Conservation (phyloP, 2,113 vertebrate species). For the Xenus cinereus region DNA sequence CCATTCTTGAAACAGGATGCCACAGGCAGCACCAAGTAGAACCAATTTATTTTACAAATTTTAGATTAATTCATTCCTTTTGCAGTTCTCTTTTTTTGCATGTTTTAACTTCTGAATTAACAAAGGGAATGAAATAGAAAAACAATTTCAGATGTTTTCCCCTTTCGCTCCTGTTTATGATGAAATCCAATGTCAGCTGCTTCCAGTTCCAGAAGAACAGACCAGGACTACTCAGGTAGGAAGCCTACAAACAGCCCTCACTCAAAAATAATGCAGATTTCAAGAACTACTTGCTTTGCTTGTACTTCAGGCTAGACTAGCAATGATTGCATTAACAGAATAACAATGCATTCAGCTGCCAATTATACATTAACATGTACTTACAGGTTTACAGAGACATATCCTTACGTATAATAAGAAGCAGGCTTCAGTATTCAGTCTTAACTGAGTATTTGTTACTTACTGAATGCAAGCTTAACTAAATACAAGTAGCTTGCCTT, state of each 20-base stretch:
- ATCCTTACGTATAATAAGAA: not conserved
- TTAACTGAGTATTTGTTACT: not conserved
- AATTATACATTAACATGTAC: not conserved
- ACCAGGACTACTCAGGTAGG: not conserved
- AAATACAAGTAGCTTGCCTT: not conserved
- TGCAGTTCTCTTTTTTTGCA: not conserved
- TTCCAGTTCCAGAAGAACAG: not conserved
- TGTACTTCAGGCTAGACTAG: slow-evolving; percentile 2
- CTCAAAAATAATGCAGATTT: not conserved
- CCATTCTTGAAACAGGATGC: not conserved
- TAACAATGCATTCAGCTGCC: not conserved
- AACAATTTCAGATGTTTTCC: not conserved
- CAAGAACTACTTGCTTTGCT: slow-evolving; percentile 14
- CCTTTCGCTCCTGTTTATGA: not conserved
- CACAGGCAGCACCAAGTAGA: not conserved
- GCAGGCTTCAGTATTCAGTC: not conserved
- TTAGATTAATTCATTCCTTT: not conserved
- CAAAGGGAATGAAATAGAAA: not conserved
- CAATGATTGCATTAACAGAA: not conserved
- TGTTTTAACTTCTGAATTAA: not conserved
- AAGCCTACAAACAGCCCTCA: not conserved
- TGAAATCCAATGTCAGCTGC: not conserved
- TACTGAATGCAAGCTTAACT: too few species aligned
- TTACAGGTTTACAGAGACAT: not conserved
- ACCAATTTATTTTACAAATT: not conserved